phyloP scores from a whole-genome alignment of 30 jellyfish, hydroid and myxozoan genomes.

The Turritopsis dohrnii region DNA sequence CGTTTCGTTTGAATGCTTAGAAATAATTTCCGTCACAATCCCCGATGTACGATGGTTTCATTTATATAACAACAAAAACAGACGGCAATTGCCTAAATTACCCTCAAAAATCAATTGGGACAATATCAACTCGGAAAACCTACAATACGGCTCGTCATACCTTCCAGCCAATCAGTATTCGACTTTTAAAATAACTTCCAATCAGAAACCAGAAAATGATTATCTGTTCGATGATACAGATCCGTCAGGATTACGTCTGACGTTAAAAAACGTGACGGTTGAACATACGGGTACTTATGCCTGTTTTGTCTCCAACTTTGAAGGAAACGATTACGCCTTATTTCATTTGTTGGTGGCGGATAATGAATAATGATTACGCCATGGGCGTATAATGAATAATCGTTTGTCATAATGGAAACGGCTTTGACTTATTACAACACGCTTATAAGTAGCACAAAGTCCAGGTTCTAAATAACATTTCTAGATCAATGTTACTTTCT shows the following conservation, averaged over 20 bases:
- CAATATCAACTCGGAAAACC: conserved; percentile 8
- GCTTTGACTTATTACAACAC: not conserved
- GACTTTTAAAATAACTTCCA: conserved; percentile 9
- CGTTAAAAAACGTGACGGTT: conserved; percentile 42
- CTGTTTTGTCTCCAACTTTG: conserved; percentile 75
- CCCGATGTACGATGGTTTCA: conserved; percentile 86
- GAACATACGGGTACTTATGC: conserved; percentile 83
- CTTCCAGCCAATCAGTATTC: conserved; percentile 27
- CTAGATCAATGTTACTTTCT: too few species aligned
- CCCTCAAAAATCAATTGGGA: conserved; percentile 27
- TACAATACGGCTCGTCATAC: conserved; percentile 12
- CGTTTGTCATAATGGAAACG: not conserved
- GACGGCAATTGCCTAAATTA: conserved; percentile 14
- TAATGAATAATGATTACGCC: not conserved
- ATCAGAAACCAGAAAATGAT: conserved; percentile 26
- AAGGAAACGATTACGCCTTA: conserved; percentile 52
- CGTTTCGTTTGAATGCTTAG: conserved; percentile 80
- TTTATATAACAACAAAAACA: conserved; percentile 12
- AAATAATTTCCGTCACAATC: conserved; percentile 57
- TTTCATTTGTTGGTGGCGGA: conserved; percentile 4
- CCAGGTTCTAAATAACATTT: too few species aligned
- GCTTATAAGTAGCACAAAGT: too few species aligned
- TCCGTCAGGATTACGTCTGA: conserved; percentile 83
- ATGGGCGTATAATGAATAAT: not conserved
- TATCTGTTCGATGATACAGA: conserved; percentile 66